Base-by-base conservation (phyloP, 2,888 invertebrate species). In the Limnephilus lunatus region DNA sequence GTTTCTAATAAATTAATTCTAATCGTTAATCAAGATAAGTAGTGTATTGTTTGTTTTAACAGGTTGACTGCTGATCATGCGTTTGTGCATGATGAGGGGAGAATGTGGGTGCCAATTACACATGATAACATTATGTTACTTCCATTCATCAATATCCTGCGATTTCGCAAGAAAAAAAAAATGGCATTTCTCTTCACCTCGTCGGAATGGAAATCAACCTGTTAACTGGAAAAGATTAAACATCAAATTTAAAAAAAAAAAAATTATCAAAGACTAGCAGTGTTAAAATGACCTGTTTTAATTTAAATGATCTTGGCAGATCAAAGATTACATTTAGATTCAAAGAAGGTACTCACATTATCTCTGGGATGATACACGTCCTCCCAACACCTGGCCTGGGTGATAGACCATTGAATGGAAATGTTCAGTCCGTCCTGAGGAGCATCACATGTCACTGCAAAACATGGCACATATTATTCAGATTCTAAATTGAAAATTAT, bases 381-480 rank as follows among this genome's bases (percentile, higher is more conserved):
- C 94, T 96, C 96, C 96, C 96, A 96, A 94, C 97, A 97, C 81
- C 95, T 95, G 14, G 97, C 96, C 94, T 96, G 96, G 32, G 96
- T 95, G 53, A 97, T 95, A 48, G 95, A 95, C 96, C 97, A 96
- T 90, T 94, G 95, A 30, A 97, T 95, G 3, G 94, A 95, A 25
- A 97, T 94, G 93, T 95, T 95, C 9, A 95, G 94, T 81, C 94
- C 94, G 30, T 94, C 94, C 25, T 94, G 94, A 11, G 94, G 94
- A 9, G 95, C 94, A 81, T 96, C 95, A 94, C 96, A 96, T 90
- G 95, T 95, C 92, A 96, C 96, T 96, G 93, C 90, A 95, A 94
- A 87, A 68, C 68, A 68, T 9, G n/a, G 68, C 25, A 68, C 32
- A 82, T 82, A 31, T 32, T 32, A 19, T 82, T 82, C 19, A 32